These are phyloP conservation scores for Austrolebias charrua DNA, from an alignment of 2,797 vertebrate genomes.

Conservation along the genomic window DNA sequence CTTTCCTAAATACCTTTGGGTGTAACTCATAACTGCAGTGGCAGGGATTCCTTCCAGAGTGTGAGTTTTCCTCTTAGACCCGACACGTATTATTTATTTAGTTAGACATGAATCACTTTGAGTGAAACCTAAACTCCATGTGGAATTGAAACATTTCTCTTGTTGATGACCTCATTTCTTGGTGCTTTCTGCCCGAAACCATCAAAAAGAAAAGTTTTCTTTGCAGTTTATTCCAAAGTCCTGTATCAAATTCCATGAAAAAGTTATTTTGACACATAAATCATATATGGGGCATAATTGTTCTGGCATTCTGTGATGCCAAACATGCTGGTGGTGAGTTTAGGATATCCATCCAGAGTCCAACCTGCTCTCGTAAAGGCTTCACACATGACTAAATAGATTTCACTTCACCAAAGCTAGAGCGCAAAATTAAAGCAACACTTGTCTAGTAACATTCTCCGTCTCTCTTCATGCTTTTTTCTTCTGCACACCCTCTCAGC, in stretches of 20 bases:
- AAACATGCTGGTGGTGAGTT: neutral
- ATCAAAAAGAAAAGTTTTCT: neutral
- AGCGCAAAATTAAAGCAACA: slow-evolving; percentile 46
- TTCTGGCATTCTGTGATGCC: neutral
- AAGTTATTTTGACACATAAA: neutral
- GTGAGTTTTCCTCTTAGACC: slow-evolving; percentile 9
- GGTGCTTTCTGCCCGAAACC: neutral
- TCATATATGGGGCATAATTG: neutral
- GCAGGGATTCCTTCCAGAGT: slow-evolving; percentile 4
- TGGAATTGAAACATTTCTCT: slow-evolving; percentile 1
- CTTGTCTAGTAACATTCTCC: slow-evolving; percentile 30
- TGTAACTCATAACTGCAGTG: slow-evolving; percentile 2
- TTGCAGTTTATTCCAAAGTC: neutral
- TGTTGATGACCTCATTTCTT: slow-evolving; percentile 1
- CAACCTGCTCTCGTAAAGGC: neutral
- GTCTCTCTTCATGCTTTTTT: neutral
- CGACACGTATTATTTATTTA: slow-evolving; percentile 13
- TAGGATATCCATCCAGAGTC: neutral
- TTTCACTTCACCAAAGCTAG: slow-evolving; percentile 34
- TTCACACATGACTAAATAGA: slow-evolving; percentile 7
- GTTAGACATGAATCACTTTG: slow-evolving; percentile 48
- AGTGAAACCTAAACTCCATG: slow-evolving; percentile 26
- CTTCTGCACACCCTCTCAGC: slow-evolving; percentile 13
- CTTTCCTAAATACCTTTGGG: slow-evolving; percentile 7
- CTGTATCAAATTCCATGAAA: neutral